Evolutionary conservation across 2,113 vertebrate species (phyloP).

Genomic region (Petrocephalus microphthalmus): DNA sequence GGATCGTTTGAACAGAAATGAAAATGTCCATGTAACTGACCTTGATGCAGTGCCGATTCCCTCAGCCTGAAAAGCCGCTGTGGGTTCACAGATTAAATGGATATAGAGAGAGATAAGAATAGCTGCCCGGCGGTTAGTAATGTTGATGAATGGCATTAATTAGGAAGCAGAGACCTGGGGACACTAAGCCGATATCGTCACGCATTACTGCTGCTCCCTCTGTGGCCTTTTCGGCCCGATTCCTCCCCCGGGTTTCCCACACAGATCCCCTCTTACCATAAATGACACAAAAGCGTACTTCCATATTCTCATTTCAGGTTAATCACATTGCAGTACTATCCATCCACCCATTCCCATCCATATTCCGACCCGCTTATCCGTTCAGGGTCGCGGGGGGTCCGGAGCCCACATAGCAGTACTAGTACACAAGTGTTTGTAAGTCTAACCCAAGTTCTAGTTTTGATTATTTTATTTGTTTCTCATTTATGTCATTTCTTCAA

Average conservation of each 20-base stretch:
- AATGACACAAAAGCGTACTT: neutral
- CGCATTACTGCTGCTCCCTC: constrained; percentile 55
- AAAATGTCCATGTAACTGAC: neutral
- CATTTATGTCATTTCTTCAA: too few species aligned
- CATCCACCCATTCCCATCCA: too few species aligned
- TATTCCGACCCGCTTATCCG: too few species aligned
- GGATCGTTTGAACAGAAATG: neutral
- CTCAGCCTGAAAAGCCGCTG: neutral
- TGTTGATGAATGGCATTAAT: constrained; percentile 62
- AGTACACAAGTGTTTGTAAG: neutral
- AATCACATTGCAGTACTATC: neutral
- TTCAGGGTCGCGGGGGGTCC: too few species aligned
- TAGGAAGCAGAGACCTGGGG: constrained; percentile 55
- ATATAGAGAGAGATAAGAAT: constrained; percentile 20
- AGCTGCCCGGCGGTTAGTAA: constrained; percentile 50
- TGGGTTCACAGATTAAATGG: constrained; percentile 15
- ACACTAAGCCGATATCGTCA: constrained; percentile 62
- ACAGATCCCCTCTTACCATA: neutral
- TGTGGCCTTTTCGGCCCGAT: constrained; percentile 35
- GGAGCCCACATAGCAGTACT: neutral
- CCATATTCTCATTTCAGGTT: neutral
- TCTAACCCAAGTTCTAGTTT: neutral
- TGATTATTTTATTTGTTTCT: too few species aligned
- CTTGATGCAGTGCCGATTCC: neutral
- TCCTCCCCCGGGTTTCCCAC: neutral